Evolutionary conservation across 23 tunicate genomes (phyloP), one percentile per base, ranked within the genome.

Genomic region (Halocynthia roretzi): DNA sequence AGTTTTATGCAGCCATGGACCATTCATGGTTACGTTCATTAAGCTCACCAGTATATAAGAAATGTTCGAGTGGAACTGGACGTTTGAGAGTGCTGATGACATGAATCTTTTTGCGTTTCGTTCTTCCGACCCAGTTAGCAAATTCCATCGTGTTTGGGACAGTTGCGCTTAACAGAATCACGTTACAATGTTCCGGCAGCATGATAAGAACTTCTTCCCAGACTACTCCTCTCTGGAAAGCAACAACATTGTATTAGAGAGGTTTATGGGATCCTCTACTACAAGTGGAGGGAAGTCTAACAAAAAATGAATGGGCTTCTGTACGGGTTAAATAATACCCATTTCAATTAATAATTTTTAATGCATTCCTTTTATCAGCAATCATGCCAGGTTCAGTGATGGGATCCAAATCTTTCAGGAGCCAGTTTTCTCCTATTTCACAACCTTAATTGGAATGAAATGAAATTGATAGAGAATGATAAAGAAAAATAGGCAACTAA

Each of bases 161-260:
- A 7, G 99, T 96, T 49, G 99, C 99, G 57, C 97, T 90, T 7
- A 96, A 77, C 75, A 96, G 52, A 56, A 96, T 82, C 17, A 89
- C 85, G 62, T 92, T 80, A 78, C 96, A 92, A 63, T 87, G 93
- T 53, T 73, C 97, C 8, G 99, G 99, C 23, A 96, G 83, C 96
- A 96, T 89, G 57, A 96, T 96, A 56, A 96, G 71, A 6, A 90
- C 96, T 76, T 96, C 99, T 67, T 96, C 99, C 99, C 99, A 96
- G 5, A 96, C 99, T 0, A 96, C 99, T 11, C 99, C 99, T 68
- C 99, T 62, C 87, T 87, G 72, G 0, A 7, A 12, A 6, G 11
- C 12, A 81, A 6, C 61, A 56, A 81, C 10, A 70, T 4, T 40
- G 5, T n/a, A 14, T 58, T 58, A 58, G n/a, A 58, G 15, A 14